Evolutionary conservation across 2,113 vertebrate genomes (phyloP).

Genomic region (Nycticorax nycticorax): DNA sequence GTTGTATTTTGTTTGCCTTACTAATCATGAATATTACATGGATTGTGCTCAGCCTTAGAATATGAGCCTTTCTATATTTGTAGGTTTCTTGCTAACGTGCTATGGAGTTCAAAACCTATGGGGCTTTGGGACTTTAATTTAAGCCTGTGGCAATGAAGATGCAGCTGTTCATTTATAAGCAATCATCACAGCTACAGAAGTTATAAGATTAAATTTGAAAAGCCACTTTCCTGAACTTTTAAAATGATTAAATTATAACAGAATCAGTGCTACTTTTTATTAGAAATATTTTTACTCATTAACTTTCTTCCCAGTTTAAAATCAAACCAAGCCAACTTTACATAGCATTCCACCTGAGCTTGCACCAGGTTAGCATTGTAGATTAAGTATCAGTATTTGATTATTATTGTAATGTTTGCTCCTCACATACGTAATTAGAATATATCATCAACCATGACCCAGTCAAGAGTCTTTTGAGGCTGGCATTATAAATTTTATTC

Average conservation of each 20-base stretch:
- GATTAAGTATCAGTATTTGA: conserved; percentile 30
- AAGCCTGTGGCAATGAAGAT: conserved; percentile 65
- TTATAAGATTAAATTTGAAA: conserved; percentile 33
- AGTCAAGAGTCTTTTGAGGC: neutral
- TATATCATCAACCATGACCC: conserved; percentile 13
- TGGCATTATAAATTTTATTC: neutral
- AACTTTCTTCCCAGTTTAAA: conserved; percentile 28
- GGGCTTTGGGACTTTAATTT: conserved; percentile 67
- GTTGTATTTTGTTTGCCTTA: conserved; percentile 43
- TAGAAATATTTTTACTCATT: conserved; percentile 8
- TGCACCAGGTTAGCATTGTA: conserved; percentile 24
- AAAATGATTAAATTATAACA: conserved; percentile 31
- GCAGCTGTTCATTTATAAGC: conserved; percentile 71
- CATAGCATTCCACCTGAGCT: neutral
- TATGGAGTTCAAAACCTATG: conserved; percentile 69
- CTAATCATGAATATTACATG: conserved; percentile 47
- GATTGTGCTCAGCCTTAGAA: conserved; percentile 37
- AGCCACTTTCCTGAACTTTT: conserved; percentile 36
- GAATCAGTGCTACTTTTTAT: conserved; percentile 1
- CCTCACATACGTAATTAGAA: neutral
- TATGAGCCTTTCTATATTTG: conserved; percentile 65
- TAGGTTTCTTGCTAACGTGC: conserved; percentile 57
- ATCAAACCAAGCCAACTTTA: conserved; percentile 2
- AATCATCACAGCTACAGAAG: conserved; percentile 62
- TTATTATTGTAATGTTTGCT: conserved; percentile 19